phyloP scores from a whole-genome alignment of 2,113 vertebrate species.

The Trogon surrucura region DNA sequence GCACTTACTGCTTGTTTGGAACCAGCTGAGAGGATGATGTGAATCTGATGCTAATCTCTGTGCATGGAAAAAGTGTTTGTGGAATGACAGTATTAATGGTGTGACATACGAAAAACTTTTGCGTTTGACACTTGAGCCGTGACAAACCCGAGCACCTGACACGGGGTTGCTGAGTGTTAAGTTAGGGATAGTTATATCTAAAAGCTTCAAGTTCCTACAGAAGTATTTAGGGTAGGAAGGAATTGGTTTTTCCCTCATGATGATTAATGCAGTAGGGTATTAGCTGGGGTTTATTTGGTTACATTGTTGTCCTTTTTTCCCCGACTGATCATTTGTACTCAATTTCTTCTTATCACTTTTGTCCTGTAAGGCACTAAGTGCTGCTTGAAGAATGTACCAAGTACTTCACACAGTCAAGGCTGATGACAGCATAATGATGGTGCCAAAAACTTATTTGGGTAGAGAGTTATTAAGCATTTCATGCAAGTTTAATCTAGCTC shows the following conservation, averaged over 20 bases:
- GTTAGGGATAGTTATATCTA: neutral
- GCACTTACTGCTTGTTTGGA: neutral
- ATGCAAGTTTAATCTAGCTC: neutral
- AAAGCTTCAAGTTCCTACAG: neutral
- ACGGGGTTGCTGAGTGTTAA: neutral
- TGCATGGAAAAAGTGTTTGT: neutral
- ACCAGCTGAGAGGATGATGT: neutral
- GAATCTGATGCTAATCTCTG: neutral
- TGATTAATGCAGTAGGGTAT: neutral
- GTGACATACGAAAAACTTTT: neutral
- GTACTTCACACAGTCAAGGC: neutral
- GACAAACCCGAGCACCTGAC: neutral
- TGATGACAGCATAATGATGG: neutral
- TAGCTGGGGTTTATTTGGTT: neutral
- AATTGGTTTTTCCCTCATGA: neutral
- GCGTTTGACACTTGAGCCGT: neutral
- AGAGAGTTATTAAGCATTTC: neutral
- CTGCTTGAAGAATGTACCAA: neutral
- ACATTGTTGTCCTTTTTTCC: neutral
- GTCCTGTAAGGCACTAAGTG: neutral
- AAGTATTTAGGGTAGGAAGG: neutral
- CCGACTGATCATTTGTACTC: neutral
- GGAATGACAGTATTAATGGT: neutral
- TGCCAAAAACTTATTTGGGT: neutral
- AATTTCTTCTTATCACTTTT: neutral